phyloP scores from a whole-genome alignment of 1,140 invertebrate species.

The Homarus americanus region DNA sequence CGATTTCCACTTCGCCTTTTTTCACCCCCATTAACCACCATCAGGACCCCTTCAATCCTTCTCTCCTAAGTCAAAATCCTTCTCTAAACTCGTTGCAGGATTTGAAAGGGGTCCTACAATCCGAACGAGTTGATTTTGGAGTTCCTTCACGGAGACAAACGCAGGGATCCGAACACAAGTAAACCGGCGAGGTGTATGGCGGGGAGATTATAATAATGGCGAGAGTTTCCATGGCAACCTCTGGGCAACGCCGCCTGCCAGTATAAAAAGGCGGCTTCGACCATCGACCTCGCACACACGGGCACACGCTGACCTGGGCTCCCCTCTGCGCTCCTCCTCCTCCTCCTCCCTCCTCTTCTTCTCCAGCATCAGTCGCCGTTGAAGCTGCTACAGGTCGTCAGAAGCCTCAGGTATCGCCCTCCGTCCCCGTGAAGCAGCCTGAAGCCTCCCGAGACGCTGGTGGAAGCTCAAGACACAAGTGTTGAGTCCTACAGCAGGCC shows the following conservation, averaged over 20 bases:
- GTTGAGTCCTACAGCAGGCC: no score
- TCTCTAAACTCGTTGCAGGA: not conserved
- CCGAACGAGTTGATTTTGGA: no score
- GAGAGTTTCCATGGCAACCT: constrained; percentile 61
- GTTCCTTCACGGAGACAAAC: not conserved
- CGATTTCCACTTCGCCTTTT: not conserved
- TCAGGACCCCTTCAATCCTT: not conserved
- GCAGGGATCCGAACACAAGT: constrained; percentile 13
- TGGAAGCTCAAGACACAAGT: no score
- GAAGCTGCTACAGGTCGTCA: constrained; percentile 7
- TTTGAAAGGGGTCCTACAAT: not conserved
- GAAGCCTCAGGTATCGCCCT: not conserved
- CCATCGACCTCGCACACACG: constrained; percentile 58
- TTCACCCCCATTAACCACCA: not conserved
- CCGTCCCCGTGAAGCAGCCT: constrained; percentile 13
- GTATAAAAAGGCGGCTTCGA: constrained; percentile 50
- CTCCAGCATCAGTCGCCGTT: constrained; percentile 7
- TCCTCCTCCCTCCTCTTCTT: constrained; percentile 31
- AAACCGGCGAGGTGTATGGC: constrained; percentile 58
- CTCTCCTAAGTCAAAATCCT: not conserved
- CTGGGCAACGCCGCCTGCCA: constrained; percentile 42
- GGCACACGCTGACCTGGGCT: constrained; percentile 42
- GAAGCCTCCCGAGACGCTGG: not conserved
- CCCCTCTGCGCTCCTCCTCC: constrained; percentile 50
- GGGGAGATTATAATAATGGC: constrained; percentile 64